Evolutionary conservation across 2,113 vertebrate species (phyloP).

Genomic region (Chlorodrepanis virens): DNA sequence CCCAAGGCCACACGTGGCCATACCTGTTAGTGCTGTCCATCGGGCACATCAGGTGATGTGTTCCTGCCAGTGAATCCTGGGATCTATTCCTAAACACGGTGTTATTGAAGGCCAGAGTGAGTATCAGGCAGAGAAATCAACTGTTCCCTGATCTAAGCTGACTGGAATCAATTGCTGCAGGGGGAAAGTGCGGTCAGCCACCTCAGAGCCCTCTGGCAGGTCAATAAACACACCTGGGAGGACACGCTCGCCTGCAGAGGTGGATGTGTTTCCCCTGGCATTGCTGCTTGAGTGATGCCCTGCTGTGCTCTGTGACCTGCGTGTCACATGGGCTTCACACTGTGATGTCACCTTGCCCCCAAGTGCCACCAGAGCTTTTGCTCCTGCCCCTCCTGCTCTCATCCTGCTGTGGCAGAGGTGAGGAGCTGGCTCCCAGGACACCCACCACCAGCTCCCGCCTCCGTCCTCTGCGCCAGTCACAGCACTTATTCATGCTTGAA

Average conservation of each 20-base stretch:
- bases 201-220: neutral
- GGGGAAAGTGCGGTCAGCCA: neutral
- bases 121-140: neutral
- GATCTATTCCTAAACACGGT: neutral
- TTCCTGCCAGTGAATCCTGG: neutral
- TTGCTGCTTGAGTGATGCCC: neutral
- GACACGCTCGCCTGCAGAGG: fast-evolving
- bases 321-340: neutral
- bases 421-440: neutral
- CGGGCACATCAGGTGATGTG: fast-evolving
- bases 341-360: neutral
- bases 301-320: neutral
- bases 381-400: fast-evolving
- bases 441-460: neutral
- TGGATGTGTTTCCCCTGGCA: neutral
- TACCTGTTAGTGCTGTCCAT: fast-evolving
- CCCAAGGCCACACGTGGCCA: fast-evolving
- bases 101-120: fast-evolving
- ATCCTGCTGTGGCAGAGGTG: fast-evolving
- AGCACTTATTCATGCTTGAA: neutral
- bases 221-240: constrained; percentile 21
- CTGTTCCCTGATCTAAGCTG: neutral
- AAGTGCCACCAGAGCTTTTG: neutral
- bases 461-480: neutral
- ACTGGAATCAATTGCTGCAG: neutral